Percentiles rank a stretch among this genome's conserved stretches.
Evolutionary conservation across 1,140 invertebrate genomes (phyloP).

Genomic region (Samia ricini): DNA sequence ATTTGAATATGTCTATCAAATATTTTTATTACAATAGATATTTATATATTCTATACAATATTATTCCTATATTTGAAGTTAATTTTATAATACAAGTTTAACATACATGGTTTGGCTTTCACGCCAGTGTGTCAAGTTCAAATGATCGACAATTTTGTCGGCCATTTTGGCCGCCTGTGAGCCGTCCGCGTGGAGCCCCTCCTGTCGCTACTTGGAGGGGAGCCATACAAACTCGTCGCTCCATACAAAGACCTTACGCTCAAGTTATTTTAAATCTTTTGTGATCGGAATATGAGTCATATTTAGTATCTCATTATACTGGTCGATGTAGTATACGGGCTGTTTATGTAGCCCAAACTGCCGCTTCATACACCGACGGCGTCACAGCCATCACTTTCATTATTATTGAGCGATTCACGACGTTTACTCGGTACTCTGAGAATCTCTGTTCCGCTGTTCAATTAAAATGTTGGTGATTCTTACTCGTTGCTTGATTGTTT

Average conservation of each 20-base stretch:
- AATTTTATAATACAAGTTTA: too few species aligned
- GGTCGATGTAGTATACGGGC: constrained; percentile 58
- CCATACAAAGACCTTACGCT: constrained; percentile 21
- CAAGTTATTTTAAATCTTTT: constrained; percentile 34
- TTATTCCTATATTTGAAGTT: too few species aligned
- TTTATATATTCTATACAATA: too few species aligned
- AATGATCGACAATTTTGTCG: constrained; percentile 44
- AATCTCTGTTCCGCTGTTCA: constrained; percentile 64
- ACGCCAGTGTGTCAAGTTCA: constrained; percentile 12
- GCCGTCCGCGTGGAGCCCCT: constrained; percentile 46
- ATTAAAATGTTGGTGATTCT: constrained; percentile 63
- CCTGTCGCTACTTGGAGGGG: constrained; percentile 50
- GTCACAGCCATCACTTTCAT: constrained; percentile 74
- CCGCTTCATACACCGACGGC: constrained; percentile 74
- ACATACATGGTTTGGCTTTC: not conserved
- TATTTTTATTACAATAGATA: too few species aligned
- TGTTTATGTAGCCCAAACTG: constrained; percentile 76
- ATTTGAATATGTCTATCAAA: too few species aligned
- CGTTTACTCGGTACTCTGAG: constrained; percentile 65
- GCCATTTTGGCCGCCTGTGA: constrained; percentile 70
- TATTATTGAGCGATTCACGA: constrained; percentile 75
- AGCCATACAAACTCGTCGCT: constrained; percentile 34
- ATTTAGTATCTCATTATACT: constrained; percentile 28
- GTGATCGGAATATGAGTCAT: constrained; percentile 26
- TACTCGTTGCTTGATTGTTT: constrained; percentile 38